Conservation (phyloP, 92 coral and sea anemone genomes). For the Plumapathes pennacea region DNA sequence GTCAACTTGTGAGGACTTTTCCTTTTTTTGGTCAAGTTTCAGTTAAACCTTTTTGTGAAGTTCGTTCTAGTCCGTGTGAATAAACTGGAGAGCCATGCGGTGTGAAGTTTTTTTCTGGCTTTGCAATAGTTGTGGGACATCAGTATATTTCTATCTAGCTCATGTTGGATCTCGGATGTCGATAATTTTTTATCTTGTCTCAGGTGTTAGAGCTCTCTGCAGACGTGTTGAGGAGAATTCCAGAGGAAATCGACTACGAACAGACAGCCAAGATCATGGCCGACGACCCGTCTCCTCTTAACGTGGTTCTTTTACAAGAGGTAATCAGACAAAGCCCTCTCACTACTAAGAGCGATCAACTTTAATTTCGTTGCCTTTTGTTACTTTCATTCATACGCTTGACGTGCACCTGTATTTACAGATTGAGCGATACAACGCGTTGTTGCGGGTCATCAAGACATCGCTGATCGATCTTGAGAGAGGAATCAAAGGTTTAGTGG, state of each 20-base stretch:
- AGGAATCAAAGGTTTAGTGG: constrained; percentile 97
- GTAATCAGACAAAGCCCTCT: constrained; percentile 12
- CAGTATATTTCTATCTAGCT: no score
- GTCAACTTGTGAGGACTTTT: no score
- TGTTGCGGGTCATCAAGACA: constrained; percentile 77
- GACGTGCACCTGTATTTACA: constrained; percentile 1
- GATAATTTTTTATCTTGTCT: not conserved
- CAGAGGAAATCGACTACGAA: constrained; percentile 96
- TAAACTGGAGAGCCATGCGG: no score
- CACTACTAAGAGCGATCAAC: not conserved
- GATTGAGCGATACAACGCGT: constrained; percentile 88
- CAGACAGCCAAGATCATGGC: constrained; percentile 98
- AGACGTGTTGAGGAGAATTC: constrained; percentile 89
- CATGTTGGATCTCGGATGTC: no score
- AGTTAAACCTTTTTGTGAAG: no score
- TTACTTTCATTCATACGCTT: not conserved
- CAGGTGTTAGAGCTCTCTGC: constrained; percentile 97
- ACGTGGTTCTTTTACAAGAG: constrained; percentile 90
- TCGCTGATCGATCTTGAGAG: constrained; percentile 94
- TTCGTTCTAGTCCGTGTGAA: no score
- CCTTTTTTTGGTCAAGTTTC: no score
- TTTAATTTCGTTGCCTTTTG: not conserved
- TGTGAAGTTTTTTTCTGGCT: no score
- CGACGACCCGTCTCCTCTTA: constrained; percentile 86
- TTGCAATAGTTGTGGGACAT: no score